These are phyloP conservation scores for Hephaestus fuliginosus DNA, from an alignment of 2,797 vertebrate species.

Conservation along the genomic window DNA sequence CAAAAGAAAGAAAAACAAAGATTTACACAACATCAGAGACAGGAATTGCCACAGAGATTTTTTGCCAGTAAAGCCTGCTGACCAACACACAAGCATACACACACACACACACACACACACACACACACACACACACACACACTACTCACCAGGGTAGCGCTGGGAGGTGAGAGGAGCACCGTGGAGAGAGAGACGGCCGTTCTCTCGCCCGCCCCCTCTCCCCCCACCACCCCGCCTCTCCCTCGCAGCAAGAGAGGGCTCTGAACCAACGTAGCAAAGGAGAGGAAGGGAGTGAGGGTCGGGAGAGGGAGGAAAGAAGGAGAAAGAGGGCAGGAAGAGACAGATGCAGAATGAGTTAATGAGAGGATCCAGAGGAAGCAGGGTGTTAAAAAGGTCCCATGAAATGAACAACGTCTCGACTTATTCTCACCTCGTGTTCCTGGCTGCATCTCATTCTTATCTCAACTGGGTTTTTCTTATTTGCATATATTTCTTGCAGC, in stretches of 20 bases:
- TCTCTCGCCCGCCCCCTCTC: conserved; percentile 88
- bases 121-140: conserved; percentile 81
- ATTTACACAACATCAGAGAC: conserved; percentile 45
- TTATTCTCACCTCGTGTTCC: conserved; percentile 4
- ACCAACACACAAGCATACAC: conserved; percentile 80
- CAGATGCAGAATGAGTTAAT: conserved; percentile 86
- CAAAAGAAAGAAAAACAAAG: neutral
- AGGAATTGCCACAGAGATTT: conserved; percentile 63
- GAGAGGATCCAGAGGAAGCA: conserved; percentile 84
- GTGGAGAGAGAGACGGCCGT: conserved; percentile 88
- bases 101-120: conserved; percentile 81
- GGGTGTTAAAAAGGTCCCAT: conserved; percentile 83
- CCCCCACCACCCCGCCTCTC: conserved; percentile 89
- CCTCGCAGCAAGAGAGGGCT: conserved; percentile 89
- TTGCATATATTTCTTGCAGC: conserved; percentile 2
- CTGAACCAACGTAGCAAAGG: conserved; percentile 87
- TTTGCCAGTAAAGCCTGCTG: conserved; percentile 74
- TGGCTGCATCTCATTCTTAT: neutral
- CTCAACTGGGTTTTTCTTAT: neutral
- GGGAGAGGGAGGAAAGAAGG: conserved; percentile 76
- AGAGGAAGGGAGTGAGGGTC: conserved; percentile 78
- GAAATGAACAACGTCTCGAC: conserved; percentile 64
- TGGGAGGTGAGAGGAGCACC: conserved; percentile 89
- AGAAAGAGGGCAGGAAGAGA: conserved; percentile 84
- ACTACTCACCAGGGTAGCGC: conserved; percentile 90